phyloP scores from a whole-genome alignment of 2,888 invertebrate genomes.

The Pyrrhia umbra region DNA sequence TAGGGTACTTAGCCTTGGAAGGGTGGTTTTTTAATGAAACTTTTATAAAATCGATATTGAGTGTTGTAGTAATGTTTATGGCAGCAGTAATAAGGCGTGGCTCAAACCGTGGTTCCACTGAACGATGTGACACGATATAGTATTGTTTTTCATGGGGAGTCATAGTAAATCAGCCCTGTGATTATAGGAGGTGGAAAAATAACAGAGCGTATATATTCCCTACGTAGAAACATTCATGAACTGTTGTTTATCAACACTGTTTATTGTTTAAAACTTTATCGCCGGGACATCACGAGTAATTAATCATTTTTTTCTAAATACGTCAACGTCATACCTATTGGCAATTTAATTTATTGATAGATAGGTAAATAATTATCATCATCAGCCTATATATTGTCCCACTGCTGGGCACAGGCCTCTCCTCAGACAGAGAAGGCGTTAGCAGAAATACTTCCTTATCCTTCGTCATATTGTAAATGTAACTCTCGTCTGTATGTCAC shows the following conservation, averaged over 20 bases:
- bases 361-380: no score
- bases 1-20: constrained; percentile 42
- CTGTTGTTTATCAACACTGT: constrained; percentile 25
- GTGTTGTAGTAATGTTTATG: constrained; percentile 32
- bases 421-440: no score
- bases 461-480: no score
- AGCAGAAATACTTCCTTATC: no score
- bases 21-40: constrained; percentile 36
- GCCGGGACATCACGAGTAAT: constrained; percentile 1
- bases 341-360: no score
- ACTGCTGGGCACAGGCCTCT: no score
- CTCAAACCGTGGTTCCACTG: constrained; percentile 12
- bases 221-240: constrained; percentile 15
- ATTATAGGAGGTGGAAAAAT: constrained; percentile 19
- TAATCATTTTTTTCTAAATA: constrained; percentile 13
- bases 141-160: constrained; percentile 23
- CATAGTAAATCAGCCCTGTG: constrained; percentile 31
- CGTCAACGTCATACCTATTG: no score
- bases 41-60: constrained; percentile 36
- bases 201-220: constrained; percentile 12
- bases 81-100: constrained; percentile 43
- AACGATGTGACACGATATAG: constrained; percentile 35
- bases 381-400: no score
- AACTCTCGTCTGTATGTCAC: no score
- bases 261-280: constrained; percentile 15